phyloP scores from a whole-genome alignment of 92 coral and sea anemone genomes.

The Blastomussa wellsi region DNA sequence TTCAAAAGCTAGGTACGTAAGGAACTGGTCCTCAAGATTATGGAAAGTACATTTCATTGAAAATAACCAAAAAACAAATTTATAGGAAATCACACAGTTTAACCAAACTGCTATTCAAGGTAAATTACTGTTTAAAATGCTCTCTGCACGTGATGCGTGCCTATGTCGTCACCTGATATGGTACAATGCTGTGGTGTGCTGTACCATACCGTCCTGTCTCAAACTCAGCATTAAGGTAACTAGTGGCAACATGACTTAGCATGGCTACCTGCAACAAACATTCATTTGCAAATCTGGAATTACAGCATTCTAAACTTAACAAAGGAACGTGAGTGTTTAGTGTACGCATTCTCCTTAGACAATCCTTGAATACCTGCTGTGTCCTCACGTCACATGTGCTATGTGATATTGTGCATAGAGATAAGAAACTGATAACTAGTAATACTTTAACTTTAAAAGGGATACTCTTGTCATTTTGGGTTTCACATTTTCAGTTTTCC shows the following conservation, averaged over 20 bases:
- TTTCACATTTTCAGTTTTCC: too few relatives aligned
- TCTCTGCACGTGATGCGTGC: neutral
- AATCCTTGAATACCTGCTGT: neutral
- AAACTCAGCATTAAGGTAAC: slow-evolving; percentile 80
- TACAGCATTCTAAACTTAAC: neutral
- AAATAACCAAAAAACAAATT: too few relatives aligned
- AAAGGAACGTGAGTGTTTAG: neutral
- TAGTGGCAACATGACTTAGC: slow-evolving; percentile 79
- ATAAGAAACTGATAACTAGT: neutral
- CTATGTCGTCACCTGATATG: slow-evolving; percentile 79
- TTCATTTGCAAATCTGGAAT: neutral
- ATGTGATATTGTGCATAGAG: neutral
- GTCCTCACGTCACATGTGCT: neutral
- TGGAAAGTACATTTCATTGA: too few relatives aligned
- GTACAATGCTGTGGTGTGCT: slow-evolving; percentile 90
- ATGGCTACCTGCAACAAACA: slow-evolving; percentile 68
- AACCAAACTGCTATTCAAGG: too few relatives aligned
- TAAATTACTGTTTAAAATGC: neutral
- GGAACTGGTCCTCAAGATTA: too few relatives aligned
- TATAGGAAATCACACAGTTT: too few relatives aligned
- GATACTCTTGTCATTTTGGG: too few relatives aligned
- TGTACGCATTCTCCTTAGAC: neutral
- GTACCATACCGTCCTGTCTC: slow-evolving; percentile 89
- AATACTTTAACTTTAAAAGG: too few relatives aligned
- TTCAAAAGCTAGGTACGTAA: too few relatives aligned